Conservation (phyloP, 2,888 invertebrate genomes). For the Machimus atricapillus region DNA sequence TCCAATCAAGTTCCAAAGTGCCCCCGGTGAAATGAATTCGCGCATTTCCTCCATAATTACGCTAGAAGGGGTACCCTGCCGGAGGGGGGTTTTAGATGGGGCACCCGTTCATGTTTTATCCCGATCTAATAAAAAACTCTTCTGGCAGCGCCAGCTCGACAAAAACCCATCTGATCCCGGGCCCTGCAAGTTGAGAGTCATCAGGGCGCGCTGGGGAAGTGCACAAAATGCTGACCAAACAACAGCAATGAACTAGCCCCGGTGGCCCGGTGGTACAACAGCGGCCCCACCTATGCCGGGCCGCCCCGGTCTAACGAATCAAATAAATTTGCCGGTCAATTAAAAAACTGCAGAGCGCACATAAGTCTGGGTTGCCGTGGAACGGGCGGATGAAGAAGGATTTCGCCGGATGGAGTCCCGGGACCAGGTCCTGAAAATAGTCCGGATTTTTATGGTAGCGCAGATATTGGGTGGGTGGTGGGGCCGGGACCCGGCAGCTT, state of each 20-base stretch:
- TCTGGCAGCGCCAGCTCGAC: slow-evolving; percentile 34
- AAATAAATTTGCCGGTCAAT: slow-evolving; percentile 63
- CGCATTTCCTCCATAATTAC: slow-evolving; percentile 35
- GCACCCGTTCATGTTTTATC: slow-evolving; percentile 7
- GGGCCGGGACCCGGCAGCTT: background rate
- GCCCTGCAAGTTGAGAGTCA: slow-evolving; percentile 15
- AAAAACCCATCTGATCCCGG: slow-evolving; percentile 34
- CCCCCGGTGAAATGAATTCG: slow-evolving; percentile 12
- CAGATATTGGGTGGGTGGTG: background rate
- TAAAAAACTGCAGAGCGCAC: slow-evolving; percentile 61
- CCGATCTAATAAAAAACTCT: slow-evolving; percentile 37
- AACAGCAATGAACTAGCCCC: slow-evolving; percentile 37
- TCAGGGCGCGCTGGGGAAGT: slow-evolving; percentile 16
- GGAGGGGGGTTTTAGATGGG: background rate
- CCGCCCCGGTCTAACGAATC: slow-evolving; percentile 58
- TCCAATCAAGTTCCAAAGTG: slow-evolving; percentile 6
- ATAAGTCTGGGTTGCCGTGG: slow-evolving; percentile 22
- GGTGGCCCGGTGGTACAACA: slow-evolving; percentile 1
- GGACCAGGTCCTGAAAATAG: background rate
- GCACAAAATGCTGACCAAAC: slow-evolving; percentile 42
- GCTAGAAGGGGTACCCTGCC: background rate
- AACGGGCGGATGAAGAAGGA: slow-evolving; percentile 10
- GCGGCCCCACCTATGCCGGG: slow-evolving; percentile 33
- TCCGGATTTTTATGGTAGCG: slow-evolving; percentile 30
- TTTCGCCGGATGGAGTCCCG: background rate